These are phyloP conservation scores for Paracentrotus lividus DNA, from an alignment of 53 echinoderm and acorn worm genomes.

Conservation along the genomic window DNA sequence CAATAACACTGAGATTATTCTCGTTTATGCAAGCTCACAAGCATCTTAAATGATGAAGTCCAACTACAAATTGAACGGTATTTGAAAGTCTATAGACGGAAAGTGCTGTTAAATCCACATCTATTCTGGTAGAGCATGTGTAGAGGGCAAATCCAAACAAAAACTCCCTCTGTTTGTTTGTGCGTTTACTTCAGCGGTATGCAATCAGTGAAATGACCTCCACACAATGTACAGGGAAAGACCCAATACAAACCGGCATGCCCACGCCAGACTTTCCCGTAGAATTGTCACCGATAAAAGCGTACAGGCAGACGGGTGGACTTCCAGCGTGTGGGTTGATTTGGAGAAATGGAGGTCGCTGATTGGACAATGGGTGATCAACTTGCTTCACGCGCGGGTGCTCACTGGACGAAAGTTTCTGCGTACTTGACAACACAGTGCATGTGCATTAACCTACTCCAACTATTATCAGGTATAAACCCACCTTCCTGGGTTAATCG, in stretches of 20 bases:
- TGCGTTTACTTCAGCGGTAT: constrained; percentile 22
- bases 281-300: background rate
- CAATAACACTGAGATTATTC: background rate
- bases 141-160: constrained; percentile 53
- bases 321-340: background rate
- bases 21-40: constrained; percentile 1
- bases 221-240: background rate
- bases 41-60: background rate
- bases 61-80: background rate
- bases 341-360: background rate
- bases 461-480: background rate
- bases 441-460: no score
- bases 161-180: constrained; percentile 41
- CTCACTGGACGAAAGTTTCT: constrained; percentile 55
- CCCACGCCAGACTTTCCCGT: constrained; percentile 53
- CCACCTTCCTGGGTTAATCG: background rate
- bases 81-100: background rate
- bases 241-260: background rate
- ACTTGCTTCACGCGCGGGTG: constrained; percentile 48
- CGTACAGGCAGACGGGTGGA: background rate
- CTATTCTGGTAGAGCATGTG: background rate
- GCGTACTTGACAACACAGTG: background rate
- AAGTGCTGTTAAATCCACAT: background rate
- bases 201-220: constrained; percentile 40
- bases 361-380: constrained; percentile 20